phyloP scores from a whole-genome alignment of 1,140 invertebrate genomes.

The Steinernema khuongi region DNA sequence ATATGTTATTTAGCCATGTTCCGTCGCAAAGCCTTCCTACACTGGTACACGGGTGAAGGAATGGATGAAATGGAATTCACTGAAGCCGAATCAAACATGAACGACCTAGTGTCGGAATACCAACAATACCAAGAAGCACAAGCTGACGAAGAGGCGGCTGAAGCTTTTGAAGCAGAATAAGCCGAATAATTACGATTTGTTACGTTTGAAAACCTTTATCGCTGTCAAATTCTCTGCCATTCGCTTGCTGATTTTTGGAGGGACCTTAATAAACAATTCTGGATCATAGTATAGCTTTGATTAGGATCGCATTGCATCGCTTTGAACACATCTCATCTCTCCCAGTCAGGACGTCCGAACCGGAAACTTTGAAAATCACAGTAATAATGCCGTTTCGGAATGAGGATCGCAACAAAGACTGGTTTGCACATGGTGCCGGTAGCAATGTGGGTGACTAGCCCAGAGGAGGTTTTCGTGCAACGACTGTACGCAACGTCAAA shows the following conservation, averaged over 20 bases:
- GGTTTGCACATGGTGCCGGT: too few species aligned
- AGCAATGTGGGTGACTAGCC: too few species aligned
- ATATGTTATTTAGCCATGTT: constrained; percentile 71
- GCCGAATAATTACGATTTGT: neutral
- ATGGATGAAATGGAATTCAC: constrained; percentile 68
- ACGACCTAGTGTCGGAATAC: constrained; percentile 68
- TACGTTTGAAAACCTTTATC: constrained; percentile 15
- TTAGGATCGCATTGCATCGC: too few species aligned
- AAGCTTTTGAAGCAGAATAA: constrained; percentile 3
- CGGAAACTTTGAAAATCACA: too few species aligned
- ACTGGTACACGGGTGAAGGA: constrained; percentile 72
- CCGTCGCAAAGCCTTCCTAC: constrained; percentile 79
- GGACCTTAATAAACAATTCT: constrained; percentile 8
- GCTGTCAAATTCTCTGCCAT: constrained; percentile 1
- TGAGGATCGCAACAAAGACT: too few species aligned
- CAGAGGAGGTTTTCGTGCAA: too few species aligned
- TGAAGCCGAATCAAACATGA: constrained; percentile 72
- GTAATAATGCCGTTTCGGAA: too few species aligned
- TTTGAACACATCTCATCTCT: too few species aligned
- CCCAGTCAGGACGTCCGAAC: too few species aligned
- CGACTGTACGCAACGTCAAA: too few species aligned
- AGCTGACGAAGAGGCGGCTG: constrained; percentile 46
- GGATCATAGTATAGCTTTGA: neutral
- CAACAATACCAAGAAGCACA: constrained; percentile 66
- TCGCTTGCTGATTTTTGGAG: neutral